A percentile compares a stretch with the other conserved stretches of the same genome.
phyloP scores from a whole-genome alignment of 2,888 invertebrate genomes.

The Xanthorhoe designata region DNA sequence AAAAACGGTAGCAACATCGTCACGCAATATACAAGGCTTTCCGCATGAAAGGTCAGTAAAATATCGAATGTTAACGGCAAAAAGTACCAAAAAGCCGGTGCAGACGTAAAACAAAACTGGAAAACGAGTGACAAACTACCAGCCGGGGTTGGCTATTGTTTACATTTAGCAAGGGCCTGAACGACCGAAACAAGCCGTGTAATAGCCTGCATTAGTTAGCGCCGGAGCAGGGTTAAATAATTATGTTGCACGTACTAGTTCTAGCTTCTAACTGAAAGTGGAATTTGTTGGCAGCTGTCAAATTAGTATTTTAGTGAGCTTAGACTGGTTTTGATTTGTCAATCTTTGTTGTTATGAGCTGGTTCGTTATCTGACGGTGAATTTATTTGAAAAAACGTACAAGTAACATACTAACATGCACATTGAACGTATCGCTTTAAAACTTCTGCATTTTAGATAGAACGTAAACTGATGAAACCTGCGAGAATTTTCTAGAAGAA shows the following conservation, averaged over 20 bases:
- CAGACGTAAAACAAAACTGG: slow-evolving; percentile 60
- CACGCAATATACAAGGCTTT: slow-evolving; percentile 38
- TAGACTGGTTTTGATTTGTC: slow-evolving; percentile 18
- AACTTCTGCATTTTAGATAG: too few species aligned
- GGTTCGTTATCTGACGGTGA: not conserved
- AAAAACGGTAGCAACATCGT: slow-evolving; percentile 31
- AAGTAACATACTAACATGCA: too few species aligned
- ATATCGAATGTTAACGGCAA: slow-evolving; percentile 55
- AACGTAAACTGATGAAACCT: too few species aligned
- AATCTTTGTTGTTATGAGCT: slow-evolving; percentile 4
- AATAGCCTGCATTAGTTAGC: slow-evolving; percentile 43
- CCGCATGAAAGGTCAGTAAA: slow-evolving; percentile 42
- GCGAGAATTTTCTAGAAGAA: too few species aligned
- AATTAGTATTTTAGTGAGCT: slow-evolving; percentile 41
- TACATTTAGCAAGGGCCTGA: slow-evolving; percentile 50
- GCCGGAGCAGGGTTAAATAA: slow-evolving; percentile 38
- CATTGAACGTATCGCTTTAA: too few species aligned
- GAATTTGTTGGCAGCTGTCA: slow-evolving; percentile 32
- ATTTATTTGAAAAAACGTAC: not conserved
- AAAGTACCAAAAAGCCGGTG: slow-evolving; percentile 51
- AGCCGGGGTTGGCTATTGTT: slow-evolving; percentile 52
- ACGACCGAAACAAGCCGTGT: slow-evolving; percentile 44
- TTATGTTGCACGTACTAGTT: slow-evolving; percentile 33
- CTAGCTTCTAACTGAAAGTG: slow-evolving; percentile 27
- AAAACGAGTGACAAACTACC: slow-evolving; percentile 65